Conservation (phyloP, 2,113 vertebrate species). For the Scopus umbretta region DNA sequence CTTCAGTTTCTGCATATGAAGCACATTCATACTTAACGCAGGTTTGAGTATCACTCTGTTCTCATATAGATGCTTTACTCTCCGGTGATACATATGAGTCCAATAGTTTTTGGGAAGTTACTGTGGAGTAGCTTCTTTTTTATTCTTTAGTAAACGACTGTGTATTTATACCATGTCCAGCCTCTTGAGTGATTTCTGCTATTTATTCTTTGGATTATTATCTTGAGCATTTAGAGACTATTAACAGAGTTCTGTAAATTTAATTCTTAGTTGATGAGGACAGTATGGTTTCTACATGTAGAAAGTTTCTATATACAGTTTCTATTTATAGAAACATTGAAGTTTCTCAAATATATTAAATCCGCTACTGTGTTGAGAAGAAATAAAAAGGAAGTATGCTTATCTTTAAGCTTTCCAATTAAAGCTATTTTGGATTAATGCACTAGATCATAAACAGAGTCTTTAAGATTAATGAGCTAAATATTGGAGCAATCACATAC, state of each 20-base stretch:
- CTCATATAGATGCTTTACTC: background rate
- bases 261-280: background rate
- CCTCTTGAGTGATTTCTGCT: background rate
- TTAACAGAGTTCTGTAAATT: background rate
- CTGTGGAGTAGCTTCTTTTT: background rate
- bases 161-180: background rate
- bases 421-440: background rate
- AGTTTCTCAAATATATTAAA: background rate
- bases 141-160: background rate
- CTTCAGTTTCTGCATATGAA: background rate
- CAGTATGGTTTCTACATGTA: background rate
- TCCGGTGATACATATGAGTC: accelerated
- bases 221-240: background rate
- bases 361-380: background rate
- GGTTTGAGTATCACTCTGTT: background rate
- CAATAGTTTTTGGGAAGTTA: accelerated
- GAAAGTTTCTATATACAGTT: background rate
- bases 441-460: background rate
- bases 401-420: background rate
- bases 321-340: background rate
- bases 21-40: too few species aligned
- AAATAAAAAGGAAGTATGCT: background rate
- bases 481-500: background rate
- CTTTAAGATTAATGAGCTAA: constrained; percentile 29
- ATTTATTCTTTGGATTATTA: background rate